These are phyloP conservation scores for Megaceryle torquata DNA, from an alignment of 2,113 vertebrate genomes.

Conservation along the genomic window DNA sequence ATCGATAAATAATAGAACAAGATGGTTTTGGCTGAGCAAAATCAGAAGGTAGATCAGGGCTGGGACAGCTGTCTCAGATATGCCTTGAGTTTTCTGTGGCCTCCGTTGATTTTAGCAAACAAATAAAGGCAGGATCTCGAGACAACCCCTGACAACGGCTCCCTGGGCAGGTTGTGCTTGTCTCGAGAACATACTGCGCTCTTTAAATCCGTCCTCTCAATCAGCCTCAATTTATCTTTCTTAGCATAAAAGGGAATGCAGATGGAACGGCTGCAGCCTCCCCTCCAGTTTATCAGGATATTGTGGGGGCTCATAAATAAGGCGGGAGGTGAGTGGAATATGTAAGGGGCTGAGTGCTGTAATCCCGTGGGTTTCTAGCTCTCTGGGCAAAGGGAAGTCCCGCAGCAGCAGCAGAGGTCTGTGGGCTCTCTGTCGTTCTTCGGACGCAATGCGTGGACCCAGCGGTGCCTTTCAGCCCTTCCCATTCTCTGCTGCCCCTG, in stretches of 20 bases:
- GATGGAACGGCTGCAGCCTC: conserved; percentile 2
- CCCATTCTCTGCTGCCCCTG: no score
- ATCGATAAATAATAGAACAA: neutral
- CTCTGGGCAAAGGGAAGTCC: neutral
- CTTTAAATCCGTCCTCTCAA: conserved; percentile 60
- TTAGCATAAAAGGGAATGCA: conserved; percentile 14
- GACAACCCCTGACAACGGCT: conserved; percentile 21
- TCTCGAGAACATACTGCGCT: conserved; percentile 44
- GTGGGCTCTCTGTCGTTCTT: neutral
- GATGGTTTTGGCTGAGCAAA: neutral
- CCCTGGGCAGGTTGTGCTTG: conserved; percentile 55
- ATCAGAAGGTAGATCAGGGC: neutral
- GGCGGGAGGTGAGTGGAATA: neutral
- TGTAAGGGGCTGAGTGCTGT: neutral
- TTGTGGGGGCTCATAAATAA: neutral
- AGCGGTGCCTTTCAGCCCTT: neutral
- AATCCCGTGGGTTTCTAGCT: neutral
- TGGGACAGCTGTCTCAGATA: neutral
- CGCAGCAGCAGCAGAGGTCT: neutral
- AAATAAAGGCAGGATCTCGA: conserved; percentile 30
- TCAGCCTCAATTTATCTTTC: conserved; percentile 33
- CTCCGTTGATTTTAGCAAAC: conserved; percentile 45
- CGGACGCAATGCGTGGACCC: neutral
- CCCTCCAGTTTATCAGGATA: conserved; percentile 8
- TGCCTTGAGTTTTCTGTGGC: conserved; percentile 7